phyloP scores from a whole-genome alignment of 2,113 vertebrate genomes.

The Sinocyclocheilus anshuiensis region DNA sequence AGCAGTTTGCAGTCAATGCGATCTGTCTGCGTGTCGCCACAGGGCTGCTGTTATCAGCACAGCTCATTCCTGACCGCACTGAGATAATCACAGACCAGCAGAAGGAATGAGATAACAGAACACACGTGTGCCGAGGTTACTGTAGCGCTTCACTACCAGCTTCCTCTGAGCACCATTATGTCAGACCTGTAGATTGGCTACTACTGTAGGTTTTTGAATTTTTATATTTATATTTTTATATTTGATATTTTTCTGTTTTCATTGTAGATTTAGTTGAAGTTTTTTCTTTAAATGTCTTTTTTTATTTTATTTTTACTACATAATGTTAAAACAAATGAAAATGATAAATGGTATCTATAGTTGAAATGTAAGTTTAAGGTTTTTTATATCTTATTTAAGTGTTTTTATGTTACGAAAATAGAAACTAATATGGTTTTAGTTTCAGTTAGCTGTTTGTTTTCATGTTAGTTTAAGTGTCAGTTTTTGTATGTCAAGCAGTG shows the following conservation, averaged over 20 bases:
- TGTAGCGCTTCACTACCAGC: constrained; percentile 5
- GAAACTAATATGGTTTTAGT: too few relatives aligned
- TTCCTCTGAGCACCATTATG: not conserved
- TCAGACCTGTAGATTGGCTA: not conserved
- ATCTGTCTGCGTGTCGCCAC: not conserved
- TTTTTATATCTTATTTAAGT: too few relatives aligned
- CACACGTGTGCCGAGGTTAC: constrained; percentile 21
- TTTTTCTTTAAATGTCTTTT: not conserved
- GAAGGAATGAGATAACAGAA: constrained; percentile 57
- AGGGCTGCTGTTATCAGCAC: constrained; percentile 32
- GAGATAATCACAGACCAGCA: constrained; percentile 43
- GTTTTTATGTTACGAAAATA: too few relatives aligned
- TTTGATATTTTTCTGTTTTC: not conserved
- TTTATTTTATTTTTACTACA: not conserved
- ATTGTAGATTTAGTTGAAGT: not conserved
- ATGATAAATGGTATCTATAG: too few relatives aligned
- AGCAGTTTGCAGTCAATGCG: not conserved
- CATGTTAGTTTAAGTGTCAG: too few relatives aligned
- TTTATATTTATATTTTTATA: not conserved
- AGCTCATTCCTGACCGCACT: constrained; percentile 47
- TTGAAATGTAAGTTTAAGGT: too few relatives aligned
- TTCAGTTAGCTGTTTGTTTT: too few relatives aligned
- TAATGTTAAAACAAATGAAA: not conserved
- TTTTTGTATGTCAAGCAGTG: too few relatives aligned
- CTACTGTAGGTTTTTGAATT: not conserved